Evolutionary conservation across 2,113 vertebrate species (phyloP).

Genomic region (Stegastes partitus): DNA sequence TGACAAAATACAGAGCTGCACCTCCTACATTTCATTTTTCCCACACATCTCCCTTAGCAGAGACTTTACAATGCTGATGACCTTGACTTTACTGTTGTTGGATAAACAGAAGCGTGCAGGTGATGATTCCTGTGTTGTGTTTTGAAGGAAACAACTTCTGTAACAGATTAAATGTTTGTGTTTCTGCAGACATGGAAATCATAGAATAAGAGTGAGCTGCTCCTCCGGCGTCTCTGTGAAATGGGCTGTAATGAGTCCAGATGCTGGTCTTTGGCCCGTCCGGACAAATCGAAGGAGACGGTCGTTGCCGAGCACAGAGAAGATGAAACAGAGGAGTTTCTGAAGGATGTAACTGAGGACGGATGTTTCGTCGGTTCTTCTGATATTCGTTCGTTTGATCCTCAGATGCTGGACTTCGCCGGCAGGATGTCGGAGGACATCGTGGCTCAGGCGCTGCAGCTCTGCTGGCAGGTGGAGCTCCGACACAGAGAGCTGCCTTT

Average conservation of each 20-base stretch:
- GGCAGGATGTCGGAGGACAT: slow-evolving; percentile 49
- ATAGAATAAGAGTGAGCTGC: neutral
- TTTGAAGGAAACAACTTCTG: neutral
- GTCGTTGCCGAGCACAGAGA: neutral
- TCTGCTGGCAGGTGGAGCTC: slow-evolving; percentile 45
- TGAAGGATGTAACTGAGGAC: neutral
- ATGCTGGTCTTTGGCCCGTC: neutral
- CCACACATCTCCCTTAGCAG: no score
- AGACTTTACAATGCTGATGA: neutral
- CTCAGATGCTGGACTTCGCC: slow-evolving; percentile 1
- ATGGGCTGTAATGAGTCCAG: slow-evolving; percentile 38
- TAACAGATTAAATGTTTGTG: neutral
- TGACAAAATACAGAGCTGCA: no score
- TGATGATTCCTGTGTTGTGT: neutral
- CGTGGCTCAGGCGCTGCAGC: slow-evolving; percentile 48
- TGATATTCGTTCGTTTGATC: no score
- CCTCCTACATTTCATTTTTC: no score
- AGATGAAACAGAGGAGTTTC: neutral
- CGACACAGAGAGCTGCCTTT: slow-evolving; percentile 30
- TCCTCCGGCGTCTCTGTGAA: neutral
- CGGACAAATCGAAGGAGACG: neutral
- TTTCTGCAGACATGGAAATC: neutral
- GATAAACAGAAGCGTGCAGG: slow-evolving; percentile 20
- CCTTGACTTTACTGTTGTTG: neutral
- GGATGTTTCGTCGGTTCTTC: neutral